phyloP scores from a whole-genome alignment of 2,888 invertebrate genomes.

The Dicranocentrus wangi region DNA sequence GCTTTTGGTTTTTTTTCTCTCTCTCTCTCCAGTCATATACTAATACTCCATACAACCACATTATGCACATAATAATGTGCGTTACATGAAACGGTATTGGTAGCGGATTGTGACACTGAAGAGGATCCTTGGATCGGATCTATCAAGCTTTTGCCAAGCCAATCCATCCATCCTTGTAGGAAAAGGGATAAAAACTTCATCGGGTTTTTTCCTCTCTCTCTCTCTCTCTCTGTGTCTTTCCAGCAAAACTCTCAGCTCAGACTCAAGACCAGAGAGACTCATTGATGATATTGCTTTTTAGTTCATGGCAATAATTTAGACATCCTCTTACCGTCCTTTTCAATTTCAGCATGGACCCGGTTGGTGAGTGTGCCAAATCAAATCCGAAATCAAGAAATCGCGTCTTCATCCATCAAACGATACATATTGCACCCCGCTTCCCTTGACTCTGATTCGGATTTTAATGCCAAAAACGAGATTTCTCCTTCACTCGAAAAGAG shows the following conservation, averaged over 20 bases:
- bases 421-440: too few relatives aligned
- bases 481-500: too few relatives aligned
- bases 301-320: slow-evolving; percentile 49
- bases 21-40: slow-evolving; percentile 19
- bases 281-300: slow-evolving; percentile 50
- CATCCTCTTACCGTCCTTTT: slow-evolving; percentile 36
- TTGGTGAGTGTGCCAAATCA: slow-evolving; percentile 39
- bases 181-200: slow-evolving; percentile 15
- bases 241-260: too few relatives aligned
- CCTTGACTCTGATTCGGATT: too few relatives aligned
- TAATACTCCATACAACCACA: slow-evolving; percentile 5
- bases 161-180: slow-evolving; percentile 52
- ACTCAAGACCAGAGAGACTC: too few relatives aligned
- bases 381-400: slow-evolving; percentile 47
- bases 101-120: slow-evolving; percentile 57
- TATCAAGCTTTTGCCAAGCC: slow-evolving; percentile 60
- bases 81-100: slow-evolving; percentile 16
- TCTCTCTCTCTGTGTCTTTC: background rate
- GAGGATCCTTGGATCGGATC: slow-evolving; percentile 62
- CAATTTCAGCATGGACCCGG: slow-evolving; percentile 29
- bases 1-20: slow-evolving; percentile 33
- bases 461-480: too few relatives aligned
- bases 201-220: slow-evolving; percentile 4
- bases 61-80: slow-evolving; percentile 16
- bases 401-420: slow-evolving; percentile 32